Evolutionary conservation across 2,888 invertebrate species (phyloP), one percentile per base, ranked within the genome.

Genomic region (Chloroclysta siterata): DNA sequence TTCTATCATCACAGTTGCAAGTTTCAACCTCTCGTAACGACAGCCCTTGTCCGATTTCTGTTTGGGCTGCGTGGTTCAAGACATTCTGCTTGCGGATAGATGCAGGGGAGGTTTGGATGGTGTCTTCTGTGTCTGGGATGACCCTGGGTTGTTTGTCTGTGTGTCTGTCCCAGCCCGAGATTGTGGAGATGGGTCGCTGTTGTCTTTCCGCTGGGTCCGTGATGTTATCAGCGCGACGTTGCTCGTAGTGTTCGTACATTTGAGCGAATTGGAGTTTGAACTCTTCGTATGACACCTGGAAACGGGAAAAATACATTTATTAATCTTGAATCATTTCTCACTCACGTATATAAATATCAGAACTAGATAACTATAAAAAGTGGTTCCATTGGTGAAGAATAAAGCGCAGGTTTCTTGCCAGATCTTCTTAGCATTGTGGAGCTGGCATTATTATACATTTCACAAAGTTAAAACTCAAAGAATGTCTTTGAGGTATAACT

Each of bases 191-290:
- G 15, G 99, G 99, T 50, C 97, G 95, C 76, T 98, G 97, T 82
- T 97, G 97, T 15, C 98, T 93, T 72, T 98, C 94, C n/a, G 97
- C 96, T 0, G 98, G 98, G 90, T 99, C 99, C 0, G 98, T 98
- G 76, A 99, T 97, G 86, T 98, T 98, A 88, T 99, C 98, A 0
- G 98, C 97, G 60, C 98, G 94, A 73, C 98, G 97, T 60, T 98
- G 95, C 82, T 99, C 98, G 83, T 99, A 99, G 82, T 98, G 98
- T 82, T 98, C 98, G 84, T 98, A 98, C 98, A 99, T 98, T 92
- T 98, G 98, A 39, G 98, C 98, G 90, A 99, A 99, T 87, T 99
- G 99, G 6, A 98, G 94, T 82, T 98, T 98, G 89, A 99, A 99
- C 87, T 99, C 99, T 93, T 99, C 99, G 86, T 99, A 99, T 0